Evolutionary conservation across 2,797 vertebrate genomes (phyloP).

Genomic region (Anguilla pacifica): DNA sequence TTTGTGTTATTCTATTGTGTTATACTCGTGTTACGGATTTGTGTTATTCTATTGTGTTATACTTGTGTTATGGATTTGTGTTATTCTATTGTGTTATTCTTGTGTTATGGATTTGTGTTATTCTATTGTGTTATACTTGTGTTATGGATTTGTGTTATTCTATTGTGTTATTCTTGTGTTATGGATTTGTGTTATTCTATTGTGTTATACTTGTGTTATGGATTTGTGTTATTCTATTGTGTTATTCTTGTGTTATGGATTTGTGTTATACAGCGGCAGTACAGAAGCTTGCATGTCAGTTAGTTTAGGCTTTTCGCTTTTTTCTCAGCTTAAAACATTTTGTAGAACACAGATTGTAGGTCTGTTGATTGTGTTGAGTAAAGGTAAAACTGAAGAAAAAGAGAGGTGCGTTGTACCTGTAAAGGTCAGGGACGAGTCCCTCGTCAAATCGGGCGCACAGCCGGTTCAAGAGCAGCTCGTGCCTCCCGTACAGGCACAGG

Average conservation of each 20-base stretch:
- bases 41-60: neutral
- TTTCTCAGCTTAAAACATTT: neutral
- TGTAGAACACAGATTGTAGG: neutral
- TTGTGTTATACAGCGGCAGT: no score
- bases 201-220: no score
- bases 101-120: neutral
- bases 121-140: no score
- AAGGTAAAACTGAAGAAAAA: neutral
- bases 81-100: no score
- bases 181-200: neutral
- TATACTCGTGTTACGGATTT: no score
- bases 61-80: neutral
- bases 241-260: no score
- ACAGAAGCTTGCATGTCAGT: neutral
- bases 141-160: neutral
- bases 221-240: no score
- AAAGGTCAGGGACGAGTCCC: slow-evolving; percentile 79
- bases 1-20: neutral
- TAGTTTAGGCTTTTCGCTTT: neutral
- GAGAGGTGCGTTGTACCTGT: slow-evolving; percentile 69
- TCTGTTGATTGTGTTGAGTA: neutral
- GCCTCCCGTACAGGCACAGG: slow-evolving; percentile 82
- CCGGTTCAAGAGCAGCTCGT: slow-evolving; percentile 85
- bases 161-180: no score
- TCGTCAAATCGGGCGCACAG: slow-evolving; percentile 70